Percentiles rank a stretch among this genome's conserved stretches.
Conservation (phyloP, 1,140 invertebrate species). For the Pararge aegeria region DNA sequence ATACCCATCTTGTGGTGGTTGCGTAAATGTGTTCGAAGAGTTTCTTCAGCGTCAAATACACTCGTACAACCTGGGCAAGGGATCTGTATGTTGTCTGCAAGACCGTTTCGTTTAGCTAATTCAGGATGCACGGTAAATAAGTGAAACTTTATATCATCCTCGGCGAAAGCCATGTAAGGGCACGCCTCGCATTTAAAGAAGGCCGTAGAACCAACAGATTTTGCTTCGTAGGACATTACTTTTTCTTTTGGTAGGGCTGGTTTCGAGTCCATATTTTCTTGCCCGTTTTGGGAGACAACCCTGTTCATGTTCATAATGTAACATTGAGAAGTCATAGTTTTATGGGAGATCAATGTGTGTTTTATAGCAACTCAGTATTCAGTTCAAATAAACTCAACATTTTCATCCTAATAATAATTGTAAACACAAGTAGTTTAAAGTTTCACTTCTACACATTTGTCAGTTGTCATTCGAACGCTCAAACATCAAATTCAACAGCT, state of each 20-base stretch:
- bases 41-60: constrained; percentile 67
- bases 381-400: neutral
- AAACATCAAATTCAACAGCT: no score
- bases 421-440: no score
- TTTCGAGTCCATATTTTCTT: constrained; percentile 43
- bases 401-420: neutral
- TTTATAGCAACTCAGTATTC: neutral
- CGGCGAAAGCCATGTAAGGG: constrained; percentile 72
- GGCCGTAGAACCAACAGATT: constrained; percentile 70
- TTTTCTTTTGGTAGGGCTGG: constrained; percentile 55
- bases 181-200: constrained; percentile 76
- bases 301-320: constrained; percentile 49
- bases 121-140: constrained; percentile 69
- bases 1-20: constrained; percentile 78
- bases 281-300: constrained; percentile 29
- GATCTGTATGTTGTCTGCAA: constrained; percentile 67
- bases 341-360: neutral
- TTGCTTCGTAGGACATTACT: constrained; percentile 72
- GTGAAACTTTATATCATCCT: constrained; percentile 76
- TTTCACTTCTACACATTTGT: no score
- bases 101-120: constrained; percentile 63
- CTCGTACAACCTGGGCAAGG: constrained; percentile 70
- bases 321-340: constrained; percentile 42
- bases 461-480: no score
- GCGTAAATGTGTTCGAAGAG: constrained; percentile 64